phyloP scores from a whole-genome alignment of 2,888 invertebrate species.

The Drosophila multiciliata region DNA sequence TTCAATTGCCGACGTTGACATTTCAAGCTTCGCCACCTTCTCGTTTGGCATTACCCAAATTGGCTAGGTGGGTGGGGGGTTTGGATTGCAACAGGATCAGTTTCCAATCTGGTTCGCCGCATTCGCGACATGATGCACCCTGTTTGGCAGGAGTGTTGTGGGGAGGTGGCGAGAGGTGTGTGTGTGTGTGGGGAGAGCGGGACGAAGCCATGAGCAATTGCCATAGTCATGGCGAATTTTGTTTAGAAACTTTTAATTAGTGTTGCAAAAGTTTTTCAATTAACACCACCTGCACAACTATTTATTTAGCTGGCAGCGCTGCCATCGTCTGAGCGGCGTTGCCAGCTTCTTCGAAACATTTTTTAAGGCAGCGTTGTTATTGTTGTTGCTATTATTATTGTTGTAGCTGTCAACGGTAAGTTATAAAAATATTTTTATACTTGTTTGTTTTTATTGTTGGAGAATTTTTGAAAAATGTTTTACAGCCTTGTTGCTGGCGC shows the following conservation, averaged over 20 bases:
- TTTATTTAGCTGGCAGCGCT: conserved; percentile 76
- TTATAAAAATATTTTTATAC: conserved; percentile 73
- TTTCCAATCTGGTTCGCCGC: conserved; percentile 7
- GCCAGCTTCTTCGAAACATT: conserved; percentile 66
- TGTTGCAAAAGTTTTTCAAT: conserved; percentile 83
- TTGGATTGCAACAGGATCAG: conserved; percentile 15
- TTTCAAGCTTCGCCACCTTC: conserved; percentile 16
- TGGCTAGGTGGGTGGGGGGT: conserved; percentile 14
- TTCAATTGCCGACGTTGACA: conserved; percentile 46
- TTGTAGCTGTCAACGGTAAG: conserved; percentile 77
- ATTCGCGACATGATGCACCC: conserved; percentile 19
- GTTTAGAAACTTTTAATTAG: conserved; percentile 84
- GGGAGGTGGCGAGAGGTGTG: too few relatives aligned
- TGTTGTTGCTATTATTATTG: conserved; percentile 28
- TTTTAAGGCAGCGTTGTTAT: conserved; percentile 25
- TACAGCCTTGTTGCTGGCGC: conserved; percentile 7
- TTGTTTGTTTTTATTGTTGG: conserved; percentile 34
- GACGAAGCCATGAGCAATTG: conserved; percentile 21
- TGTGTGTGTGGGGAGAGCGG: not conserved
- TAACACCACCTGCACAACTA: conserved; percentile 84
- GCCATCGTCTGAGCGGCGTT: conserved; percentile 11
- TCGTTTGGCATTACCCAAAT: conserved; percentile 30
- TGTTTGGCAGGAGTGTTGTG: accelerated
- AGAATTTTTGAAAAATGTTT: conserved; percentile 45
- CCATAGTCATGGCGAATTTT: conserved; percentile 75